These are phyloP conservation scores for Dicyrtomina minuta DNA, from an alignment of 2,888 invertebrate genomes.

Conservation along the genomic window DNA sequence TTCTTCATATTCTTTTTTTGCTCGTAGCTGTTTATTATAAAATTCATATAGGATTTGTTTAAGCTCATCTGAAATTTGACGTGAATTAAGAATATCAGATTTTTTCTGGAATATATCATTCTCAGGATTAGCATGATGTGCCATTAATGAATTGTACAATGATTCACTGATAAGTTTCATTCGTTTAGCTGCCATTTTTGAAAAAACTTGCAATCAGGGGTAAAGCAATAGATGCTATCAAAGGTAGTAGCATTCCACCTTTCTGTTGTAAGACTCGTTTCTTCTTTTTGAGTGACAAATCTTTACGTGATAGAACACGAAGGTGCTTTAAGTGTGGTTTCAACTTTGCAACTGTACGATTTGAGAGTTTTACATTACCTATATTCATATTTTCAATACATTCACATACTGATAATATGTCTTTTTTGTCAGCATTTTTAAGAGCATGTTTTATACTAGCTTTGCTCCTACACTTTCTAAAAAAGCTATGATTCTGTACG, in stretches of 20 bases:
- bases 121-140: not conserved
- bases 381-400: constrained; percentile 15
- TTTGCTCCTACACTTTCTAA: no score
- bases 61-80: no score
- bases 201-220: not conserved
- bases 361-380: constrained; percentile 13
- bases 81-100: constrained; percentile 6
- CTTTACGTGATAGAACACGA: not conserved
- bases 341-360: constrained; percentile 13
- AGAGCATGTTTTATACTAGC: not conserved
- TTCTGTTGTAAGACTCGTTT: constrained; percentile 17
- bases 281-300: not conserved
- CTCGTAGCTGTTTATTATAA: not conserved
- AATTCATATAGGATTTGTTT: not conserved
- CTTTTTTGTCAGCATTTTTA: not conserved
- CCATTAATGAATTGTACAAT: not conserved
- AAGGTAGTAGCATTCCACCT: constrained; percentile 21
- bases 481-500: no score
- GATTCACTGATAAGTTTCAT: constrained; percentile 25
- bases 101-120: not conserved
- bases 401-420: constrained; percentile 15
- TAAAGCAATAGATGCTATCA: constrained; percentile 12
- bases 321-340: constrained; percentile 13
- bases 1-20: not conserved
- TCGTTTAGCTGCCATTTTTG: constrained; percentile 16